Conservation (phyloP, 2,797 vertebrate species). For the Rhinatrema bivittatum region DNA sequence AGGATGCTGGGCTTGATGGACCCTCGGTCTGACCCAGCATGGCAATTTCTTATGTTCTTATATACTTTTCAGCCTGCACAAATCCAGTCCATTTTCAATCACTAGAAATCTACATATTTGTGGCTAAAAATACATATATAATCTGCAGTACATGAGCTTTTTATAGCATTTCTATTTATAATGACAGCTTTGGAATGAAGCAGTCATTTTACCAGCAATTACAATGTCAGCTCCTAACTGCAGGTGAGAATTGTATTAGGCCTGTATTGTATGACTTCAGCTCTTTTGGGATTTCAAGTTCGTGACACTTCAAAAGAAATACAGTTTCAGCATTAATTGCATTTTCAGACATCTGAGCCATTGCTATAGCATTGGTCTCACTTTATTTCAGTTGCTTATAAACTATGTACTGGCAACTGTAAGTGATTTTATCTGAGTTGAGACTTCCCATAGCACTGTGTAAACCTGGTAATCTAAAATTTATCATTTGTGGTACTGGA, state of each 20-base stretch:
- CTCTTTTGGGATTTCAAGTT: slow-evolving; percentile 17
- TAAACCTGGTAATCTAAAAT: no score
- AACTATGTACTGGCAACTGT: not conserved
- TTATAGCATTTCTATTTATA: slow-evolving; percentile 16
- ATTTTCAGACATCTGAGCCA: not conserved
- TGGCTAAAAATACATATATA: slow-evolving; percentile 14
- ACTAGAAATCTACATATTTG: slow-evolving; percentile 9
- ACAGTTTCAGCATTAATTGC: slow-evolving; percentile 5
- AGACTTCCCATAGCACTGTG: no score
- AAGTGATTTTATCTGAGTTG: slow-evolving; percentile 13
- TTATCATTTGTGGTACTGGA: no score
- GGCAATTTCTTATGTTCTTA: no score
- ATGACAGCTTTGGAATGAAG: slow-evolving; percentile 23
- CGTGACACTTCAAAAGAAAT: slow-evolving; percentile 23
- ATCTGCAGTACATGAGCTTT: slow-evolving; percentile 4
- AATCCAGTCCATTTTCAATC: no score
- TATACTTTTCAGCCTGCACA: no score
- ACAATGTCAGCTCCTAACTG: slow-evolving; percentile 17
- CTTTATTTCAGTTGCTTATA: slow-evolving; percentile 20
- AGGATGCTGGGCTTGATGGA: no score
- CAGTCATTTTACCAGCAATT: slow-evolving; percentile 19
- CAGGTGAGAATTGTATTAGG: slow-evolving; percentile 23
- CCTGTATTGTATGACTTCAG: slow-evolving; percentile 17
- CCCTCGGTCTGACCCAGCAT: no score
- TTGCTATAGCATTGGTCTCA: slow-evolving; percentile 20